Conservation (phyloP, 2,797 vertebrate species). For the Poeciliopsis turneri region DNA sequence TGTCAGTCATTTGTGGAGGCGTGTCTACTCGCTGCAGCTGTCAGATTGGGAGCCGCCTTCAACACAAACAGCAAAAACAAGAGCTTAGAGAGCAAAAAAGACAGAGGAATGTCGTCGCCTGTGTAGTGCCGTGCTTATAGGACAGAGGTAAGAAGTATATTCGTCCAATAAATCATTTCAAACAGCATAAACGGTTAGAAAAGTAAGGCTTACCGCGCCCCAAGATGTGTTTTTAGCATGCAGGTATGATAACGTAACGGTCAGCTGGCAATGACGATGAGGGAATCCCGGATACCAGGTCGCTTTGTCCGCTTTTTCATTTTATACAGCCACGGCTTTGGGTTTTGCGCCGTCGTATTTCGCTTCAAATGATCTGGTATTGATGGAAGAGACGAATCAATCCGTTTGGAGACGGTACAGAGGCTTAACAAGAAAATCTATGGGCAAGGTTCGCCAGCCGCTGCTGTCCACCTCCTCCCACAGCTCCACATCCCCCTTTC, state of each 20-base stretch:
- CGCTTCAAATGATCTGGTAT: not conserved
- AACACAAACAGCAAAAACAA: slow-evolving; percentile 19
- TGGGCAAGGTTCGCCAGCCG: not conserved
- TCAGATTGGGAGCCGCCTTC: slow-evolving; percentile 37
- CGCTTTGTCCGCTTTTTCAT: not conserved
- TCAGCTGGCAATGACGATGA: slow-evolving; percentile 13
- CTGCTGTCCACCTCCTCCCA: too few relatives aligned
- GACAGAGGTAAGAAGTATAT: slow-evolving; percentile 17
- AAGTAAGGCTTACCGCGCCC: not conserved
- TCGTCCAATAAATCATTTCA: fast-evolving
- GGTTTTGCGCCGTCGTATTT: not conserved
- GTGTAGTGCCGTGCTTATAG: slow-evolving; percentile 3
- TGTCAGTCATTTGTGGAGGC: slow-evolving; percentile 44
- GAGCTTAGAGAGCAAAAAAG: not conserved
- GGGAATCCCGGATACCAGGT: not conserved
- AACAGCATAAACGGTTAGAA: not conserved
- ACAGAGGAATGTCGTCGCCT: too few relatives aligned
- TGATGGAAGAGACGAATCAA: not conserved
- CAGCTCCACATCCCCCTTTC: not conserved
- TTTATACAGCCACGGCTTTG: not conserved
- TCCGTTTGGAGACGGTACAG: not conserved
- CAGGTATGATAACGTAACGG: slow-evolving; percentile 29
- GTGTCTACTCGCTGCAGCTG: slow-evolving; percentile 52
- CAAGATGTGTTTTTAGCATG: slow-evolving; percentile 66
- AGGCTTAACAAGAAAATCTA: slow-evolving; percentile 1